A percentile compares a stretch with the other conserved stretches of the same genome.
These are phyloP conservation scores for Fragum whitleyi DNA, from an alignment of 2,888 invertebrate species.

Conservation along the genomic window DNA sequence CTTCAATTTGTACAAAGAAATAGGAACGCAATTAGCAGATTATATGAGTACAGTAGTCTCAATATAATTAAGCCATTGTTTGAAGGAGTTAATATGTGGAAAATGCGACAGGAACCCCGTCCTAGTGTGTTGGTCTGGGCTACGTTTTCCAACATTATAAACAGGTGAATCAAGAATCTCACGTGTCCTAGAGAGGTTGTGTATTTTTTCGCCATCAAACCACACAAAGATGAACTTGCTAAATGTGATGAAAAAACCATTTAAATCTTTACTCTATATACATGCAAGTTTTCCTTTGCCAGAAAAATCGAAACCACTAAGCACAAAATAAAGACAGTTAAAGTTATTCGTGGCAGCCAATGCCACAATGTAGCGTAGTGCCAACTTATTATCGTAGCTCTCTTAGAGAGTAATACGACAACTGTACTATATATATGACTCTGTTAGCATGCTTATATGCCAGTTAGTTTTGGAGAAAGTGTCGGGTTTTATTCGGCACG, in stretches of 20 bases:
- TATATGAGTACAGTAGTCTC: constrained; percentile 35
- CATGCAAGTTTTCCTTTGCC: neutral
- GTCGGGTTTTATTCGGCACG: neutral
- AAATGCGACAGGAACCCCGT: constrained; percentile 18
- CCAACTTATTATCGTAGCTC: neutral
- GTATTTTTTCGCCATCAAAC: constrained; percentile 4
- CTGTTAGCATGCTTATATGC: neutral
- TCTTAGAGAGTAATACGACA: too few species aligned
- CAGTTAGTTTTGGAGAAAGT: neutral
- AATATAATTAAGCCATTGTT: constrained; percentile 45
- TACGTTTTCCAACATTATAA: constrained; percentile 18
- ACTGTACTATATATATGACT: neutral
- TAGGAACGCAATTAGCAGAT: constrained; percentile 45
- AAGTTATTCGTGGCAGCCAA: neutral
- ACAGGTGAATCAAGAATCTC: constrained; percentile 53
- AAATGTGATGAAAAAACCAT: neutral
- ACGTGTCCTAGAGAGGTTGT: constrained; percentile 38
- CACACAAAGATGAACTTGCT: constrained; percentile 14
- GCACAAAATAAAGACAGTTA: neutral
- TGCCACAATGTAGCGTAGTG: neutral
- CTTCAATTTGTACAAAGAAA: constrained; percentile 22
- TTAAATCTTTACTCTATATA: neutral
- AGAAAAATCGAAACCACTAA: neutral
- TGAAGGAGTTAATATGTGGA: constrained; percentile 31
- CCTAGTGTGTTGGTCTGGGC: constrained; percentile 33